Evolutionary conservation across 1,140 invertebrate genomes (phyloP).

Genomic region (Melanaphis sacchari): DNA sequence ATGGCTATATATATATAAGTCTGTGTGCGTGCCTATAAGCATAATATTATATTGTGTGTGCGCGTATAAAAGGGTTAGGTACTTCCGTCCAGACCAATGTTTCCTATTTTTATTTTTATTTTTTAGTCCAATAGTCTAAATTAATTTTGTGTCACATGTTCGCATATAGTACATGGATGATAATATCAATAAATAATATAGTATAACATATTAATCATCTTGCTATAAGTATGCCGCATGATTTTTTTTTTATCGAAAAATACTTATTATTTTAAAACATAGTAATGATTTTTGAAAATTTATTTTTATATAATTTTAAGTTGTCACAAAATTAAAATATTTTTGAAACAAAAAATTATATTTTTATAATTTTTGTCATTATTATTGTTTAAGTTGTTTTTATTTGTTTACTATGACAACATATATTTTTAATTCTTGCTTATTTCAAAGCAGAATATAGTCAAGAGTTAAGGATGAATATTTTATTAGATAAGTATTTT

Average conservation of each 20-base stretch:
- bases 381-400: background rate
- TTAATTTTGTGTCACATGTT: background rate
- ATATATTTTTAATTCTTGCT: no score
- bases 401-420: background rate
- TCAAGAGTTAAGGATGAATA: background rate
- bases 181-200: background rate
- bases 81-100: background rate
- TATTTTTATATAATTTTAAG: no score
- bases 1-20: no score
- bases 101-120: background rate
- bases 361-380: background rate
- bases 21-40: background rate
- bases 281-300: background rate
- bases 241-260: background rate
- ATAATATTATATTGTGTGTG: background rate
- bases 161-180: background rate
- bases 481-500: background rate
- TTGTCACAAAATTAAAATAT: no score
- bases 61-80: background rate
- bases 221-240: background rate
- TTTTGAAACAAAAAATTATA: no score
- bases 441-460: no score
- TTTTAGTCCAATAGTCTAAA: conserved; percentile 21
- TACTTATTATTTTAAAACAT: background rate
- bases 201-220: background rate